These are phyloP conservation scores for Drosophila falleni DNA, from an alignment of 2,888 invertebrate species.

Conservation along the genomic window DNA sequence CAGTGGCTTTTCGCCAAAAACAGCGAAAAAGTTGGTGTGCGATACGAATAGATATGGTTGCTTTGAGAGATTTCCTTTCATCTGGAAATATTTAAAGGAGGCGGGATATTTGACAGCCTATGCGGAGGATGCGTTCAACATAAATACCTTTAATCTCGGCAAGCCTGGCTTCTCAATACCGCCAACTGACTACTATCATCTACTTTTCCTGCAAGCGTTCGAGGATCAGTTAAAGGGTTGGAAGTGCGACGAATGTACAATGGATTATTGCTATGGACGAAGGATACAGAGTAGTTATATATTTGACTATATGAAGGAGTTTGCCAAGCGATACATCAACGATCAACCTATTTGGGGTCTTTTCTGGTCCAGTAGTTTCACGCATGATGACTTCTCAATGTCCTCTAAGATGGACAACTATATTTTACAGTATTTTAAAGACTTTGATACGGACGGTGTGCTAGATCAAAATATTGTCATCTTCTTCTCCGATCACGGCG, in stretches of 20 bases:
- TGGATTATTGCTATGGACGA: conserved; percentile 8
- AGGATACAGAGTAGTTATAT: conserved; percentile 15
- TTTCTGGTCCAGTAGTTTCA: conserved; percentile 91
- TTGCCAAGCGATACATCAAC: neutral
- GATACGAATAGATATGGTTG: neutral
- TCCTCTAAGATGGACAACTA: conserved; percentile 79
- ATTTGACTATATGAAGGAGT: conserved; percentile 14
- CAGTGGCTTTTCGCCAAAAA: conserved; percentile 7
- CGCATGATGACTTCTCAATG: conserved; percentile 88
- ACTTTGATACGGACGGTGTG: conserved; percentile 16
- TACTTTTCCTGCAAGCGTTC: conserved; percentile 4
- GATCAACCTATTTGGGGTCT: conserved; percentile 88
- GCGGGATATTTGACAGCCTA: conserved; percentile 20
- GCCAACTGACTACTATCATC: conserved; percentile 18
- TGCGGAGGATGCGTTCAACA: conserved; percentile 6
- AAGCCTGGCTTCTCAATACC: conserved; percentile 3
- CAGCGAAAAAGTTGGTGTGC: neutral
- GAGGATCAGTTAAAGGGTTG: neutral
- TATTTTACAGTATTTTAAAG: neutral
- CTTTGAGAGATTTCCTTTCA: conserved; percentile 8
- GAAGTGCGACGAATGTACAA: conserved; percentile 12
- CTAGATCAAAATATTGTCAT: conserved; percentile 8
- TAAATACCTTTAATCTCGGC: conserved; percentile 1
- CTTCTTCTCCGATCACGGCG: conserved; percentile 20
- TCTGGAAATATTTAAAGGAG: conserved; percentile 10